Evolutionary conservation across 2,888 invertebrate species (phyloP), one percentile per base, ranked within the genome.

Genomic region (Drosophila aldrichi): DNA sequence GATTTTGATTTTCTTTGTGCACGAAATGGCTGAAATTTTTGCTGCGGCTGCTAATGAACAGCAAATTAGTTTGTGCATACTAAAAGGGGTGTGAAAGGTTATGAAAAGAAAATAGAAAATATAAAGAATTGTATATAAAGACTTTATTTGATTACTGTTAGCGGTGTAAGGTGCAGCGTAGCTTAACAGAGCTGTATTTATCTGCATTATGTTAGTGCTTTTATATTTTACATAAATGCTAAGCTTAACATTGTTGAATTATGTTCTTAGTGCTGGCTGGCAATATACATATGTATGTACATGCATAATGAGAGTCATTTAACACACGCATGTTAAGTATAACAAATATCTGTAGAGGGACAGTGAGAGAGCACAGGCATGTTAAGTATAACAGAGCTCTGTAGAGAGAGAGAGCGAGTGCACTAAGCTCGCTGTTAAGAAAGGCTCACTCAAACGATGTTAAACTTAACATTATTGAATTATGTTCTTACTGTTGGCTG

Each of bases 21-120:
- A 10, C 32, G 38, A 29, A 14, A 32, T 60, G 18, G 29, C 20
- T 18, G 49, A 25, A 9, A 22, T 54, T 60, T 60, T 60, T 29
- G 18, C 29, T 64, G 40, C 5, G 20, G 25, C 44, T 43, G 48
- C 56, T 56, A 67, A 56, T 63, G 25, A 51, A 56, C 41, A 22
- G 62, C 16, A 6, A 38, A 51, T 60, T 40, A 32, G 51, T 32
- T 32, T 34, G 3, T 5, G 20, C 10, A 12, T 22, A 1, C 7
- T 12, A n/a, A 56, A 34, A 20, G 14, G 14, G 8, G 12, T 8
- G 3, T 14, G 14, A 46, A 46, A 1, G 3, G 6, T 0, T 32
- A 1, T 29, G 2, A 6, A 16, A n/a, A 2, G 14, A 6, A 14
- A 3, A 2, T 18, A 32, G 12, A 46, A 16, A 29, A 29, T 29